Evolutionary conservation across 2,113 vertebrate genomes (phyloP), one percentile per base, ranked within the genome.

Genomic region (Thamnaconus septentrionalis): DNA sequence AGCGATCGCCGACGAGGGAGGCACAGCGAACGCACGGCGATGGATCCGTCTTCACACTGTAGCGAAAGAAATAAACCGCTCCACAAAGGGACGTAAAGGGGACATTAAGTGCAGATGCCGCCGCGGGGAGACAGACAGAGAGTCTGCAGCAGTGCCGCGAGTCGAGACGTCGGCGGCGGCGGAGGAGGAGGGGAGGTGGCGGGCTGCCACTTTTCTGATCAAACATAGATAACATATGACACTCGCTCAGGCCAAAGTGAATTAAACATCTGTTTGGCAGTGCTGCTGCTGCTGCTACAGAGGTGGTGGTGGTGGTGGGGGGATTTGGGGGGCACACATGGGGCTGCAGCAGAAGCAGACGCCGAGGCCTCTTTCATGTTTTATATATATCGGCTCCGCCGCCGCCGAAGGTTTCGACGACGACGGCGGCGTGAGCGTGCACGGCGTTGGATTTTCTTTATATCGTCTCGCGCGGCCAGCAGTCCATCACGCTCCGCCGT

Each of bases 301-400:
- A 31, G 18, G 18, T 31, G 18, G 18, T 31, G 18, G 18, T 31
- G 18, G 18, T 31, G 18, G 18, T 31, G 18, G 18, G 18, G 18
- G 18, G 18, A n/a, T n/a, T n/a, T n/a, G n/a, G 78, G 73, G 75
- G 79, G 81, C 75, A 80, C 77, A 79, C 74, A 73, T 64, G 5
- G 52, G 50, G 47, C 41, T 66, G 68, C 41, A 66, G 72, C 49
- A 61, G 59, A 74, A 7, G 69, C 64, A 56, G 57, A 74, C 70
- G 80, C 81, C 82, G 75, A 84, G 57, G 73, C 65, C 59, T 76
- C 78, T 87, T 86, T 86, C 76, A 82, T 71, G 82, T 66, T 73
- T 78, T 63, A 7, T 40, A 57, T 31, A 31, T 31, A 31, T 31
- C 18, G 18, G 18, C 18, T 31, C 18, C 18, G 18, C 1, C 18